Base-by-base conservation (phyloP, 1,140 invertebrate genomes). In the Nasonia giraulti region DNA sequence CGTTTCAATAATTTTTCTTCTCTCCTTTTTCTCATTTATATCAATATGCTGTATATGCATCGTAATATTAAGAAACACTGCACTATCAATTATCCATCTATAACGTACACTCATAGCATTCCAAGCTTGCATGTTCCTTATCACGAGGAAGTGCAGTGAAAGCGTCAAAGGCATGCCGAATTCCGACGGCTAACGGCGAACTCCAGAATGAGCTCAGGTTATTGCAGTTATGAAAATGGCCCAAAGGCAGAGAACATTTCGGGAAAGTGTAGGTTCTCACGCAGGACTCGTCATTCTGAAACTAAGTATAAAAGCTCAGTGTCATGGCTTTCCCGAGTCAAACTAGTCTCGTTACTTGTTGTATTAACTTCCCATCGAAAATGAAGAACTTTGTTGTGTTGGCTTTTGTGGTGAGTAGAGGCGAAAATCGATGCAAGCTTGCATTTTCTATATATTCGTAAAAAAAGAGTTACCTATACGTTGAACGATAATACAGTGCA, bases 341-440 rank as follows among this genome's bases (percentile, higher is more conserved):
- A 69, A 83, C 7, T 71, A 14, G 47, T 76, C 20, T 76, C 0
- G 20, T 82, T 68, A 2, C 27, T 76, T 17, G 27, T 12, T 10
- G 20, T 14, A 2, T 31, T 8, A 83, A 47, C 82, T 2, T 77
- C 47, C 5, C 11, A 6, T 75, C n/a, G 10, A 83, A 83, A 44
- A 83, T 83, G 82, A 83, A 69, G 40, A n/a, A 69, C 47, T 33
- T 83, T 7, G 20, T 69, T 14, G 75, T 33, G 14, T n/a, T 73
- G 4, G 23, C 50, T 33, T 10, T 85, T 12, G 23, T 86, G 37
- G 87, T 87, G 50, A 87, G 85, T 80, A 14, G 14, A 23, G n/a
- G 2, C 2, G 50, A 82, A 75, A 33, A 23, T 12, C 33, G 33
- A 37, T 37, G 33, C 5, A 4, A 37, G 5, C 5, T 37, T 37